Percentiles rank a stretch among this genome's conserved stretches.
Conservation (phyloP, 2,888 invertebrate species). For the Seira ritae region DNA sequence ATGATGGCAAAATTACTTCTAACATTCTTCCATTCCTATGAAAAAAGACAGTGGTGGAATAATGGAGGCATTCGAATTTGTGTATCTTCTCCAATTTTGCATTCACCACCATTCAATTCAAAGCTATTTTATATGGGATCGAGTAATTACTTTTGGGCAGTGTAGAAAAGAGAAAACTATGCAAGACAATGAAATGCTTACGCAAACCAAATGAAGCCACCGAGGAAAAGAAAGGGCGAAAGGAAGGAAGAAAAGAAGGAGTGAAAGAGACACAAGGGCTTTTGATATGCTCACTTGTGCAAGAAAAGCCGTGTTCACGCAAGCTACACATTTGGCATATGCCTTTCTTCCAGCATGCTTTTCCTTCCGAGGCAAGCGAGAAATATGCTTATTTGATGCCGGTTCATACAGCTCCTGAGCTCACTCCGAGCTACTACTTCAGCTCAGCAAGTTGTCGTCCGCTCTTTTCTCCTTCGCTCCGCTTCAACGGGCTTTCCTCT, state of each 20-base stretch:
- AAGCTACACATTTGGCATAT: conserved; percentile 39
- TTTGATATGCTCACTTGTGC: neutral
- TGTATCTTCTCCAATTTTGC: neutral
- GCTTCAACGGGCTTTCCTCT: conserved; percentile 2
- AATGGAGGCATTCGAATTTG: too few species aligned
- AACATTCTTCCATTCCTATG: neutral
- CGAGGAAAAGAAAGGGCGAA: neutral
- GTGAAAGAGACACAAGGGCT: neutral
- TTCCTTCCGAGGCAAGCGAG: conserved; percentile 13
- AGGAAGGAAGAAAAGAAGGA: neutral
- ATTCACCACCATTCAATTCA: neutral
- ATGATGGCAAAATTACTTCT: neutral
- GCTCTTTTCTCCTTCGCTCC: conserved; percentile 28
- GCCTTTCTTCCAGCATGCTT: conserved; percentile 36
- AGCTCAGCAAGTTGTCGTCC: conserved; percentile 59
- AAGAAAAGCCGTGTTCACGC: neutral
- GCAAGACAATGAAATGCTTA: neutral
- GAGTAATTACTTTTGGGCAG: neutral
- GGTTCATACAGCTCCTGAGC: conserved; percentile 56
- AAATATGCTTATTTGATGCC: conserved; percentile 61
- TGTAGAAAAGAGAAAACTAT: neutral
- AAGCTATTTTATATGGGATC: neutral
- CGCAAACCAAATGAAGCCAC: too few species aligned
- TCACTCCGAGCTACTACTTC: conserved; percentile 58
- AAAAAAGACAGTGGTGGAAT: neutral